A percentile compares a stretch with the other conserved stretches of the same genome.
These are phyloP conservation scores for Leptopilina boulardi DNA, from an alignment of 1,140 invertebrate genomes.

Conservation along the genomic window DNA sequence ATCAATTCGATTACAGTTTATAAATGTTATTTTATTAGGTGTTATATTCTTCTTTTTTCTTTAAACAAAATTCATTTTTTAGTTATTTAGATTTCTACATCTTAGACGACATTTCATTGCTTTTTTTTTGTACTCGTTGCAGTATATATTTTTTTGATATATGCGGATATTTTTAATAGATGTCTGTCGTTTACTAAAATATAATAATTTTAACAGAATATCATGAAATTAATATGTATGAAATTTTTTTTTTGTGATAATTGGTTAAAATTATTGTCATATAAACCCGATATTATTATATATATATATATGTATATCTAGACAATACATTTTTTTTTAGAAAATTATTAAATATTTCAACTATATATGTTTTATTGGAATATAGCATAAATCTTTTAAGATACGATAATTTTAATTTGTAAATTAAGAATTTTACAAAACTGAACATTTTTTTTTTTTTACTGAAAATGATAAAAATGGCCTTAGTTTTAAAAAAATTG, in stretches of 20 bases:
- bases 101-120: not conserved
- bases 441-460: no score
- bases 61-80: no score
- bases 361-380: constrained; percentile 17
- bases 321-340: not conserved
- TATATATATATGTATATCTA: constrained; percentile 1
- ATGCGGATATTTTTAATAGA: not conserved
- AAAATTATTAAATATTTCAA: constrained; percentile 10
- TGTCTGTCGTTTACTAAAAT: not conserved
- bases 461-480: no score
- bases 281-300: not conserved
- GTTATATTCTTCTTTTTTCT: no score
- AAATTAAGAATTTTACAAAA: no score
- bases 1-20: not conserved
- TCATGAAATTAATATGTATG: not conserved
- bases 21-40: no score
- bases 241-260: not conserved
- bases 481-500: no score
- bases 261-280: not conserved
- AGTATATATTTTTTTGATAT: not conserved
- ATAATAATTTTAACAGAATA: not conserved
- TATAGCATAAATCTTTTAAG: not conserved
- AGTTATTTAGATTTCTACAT: no score
- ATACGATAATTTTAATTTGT: not conserved
- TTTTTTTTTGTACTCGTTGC: not conserved